A percentile compares a stretch with the other conserved stretches of the same genome.
Conservation (phyloP, 2,797 vertebrate genomes). For the Myoxocephalus aenaeus region DNA sequence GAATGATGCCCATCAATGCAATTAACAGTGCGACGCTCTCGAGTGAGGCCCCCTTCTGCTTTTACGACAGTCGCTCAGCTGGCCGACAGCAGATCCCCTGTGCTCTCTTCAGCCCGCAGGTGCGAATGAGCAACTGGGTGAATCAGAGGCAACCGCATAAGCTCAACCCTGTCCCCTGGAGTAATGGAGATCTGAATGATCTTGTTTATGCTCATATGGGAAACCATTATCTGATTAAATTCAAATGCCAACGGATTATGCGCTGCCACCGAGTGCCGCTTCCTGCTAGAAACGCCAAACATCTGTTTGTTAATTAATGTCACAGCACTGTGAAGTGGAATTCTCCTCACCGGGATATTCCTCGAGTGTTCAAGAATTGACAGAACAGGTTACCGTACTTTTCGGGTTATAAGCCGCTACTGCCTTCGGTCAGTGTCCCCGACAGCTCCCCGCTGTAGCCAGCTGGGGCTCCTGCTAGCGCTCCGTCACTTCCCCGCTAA, state of each 20-base stretch:
- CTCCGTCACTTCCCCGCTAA: too few species aligned
- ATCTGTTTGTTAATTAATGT: slow-evolving; percentile 49
- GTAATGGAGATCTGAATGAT: slow-evolving; percentile 39
- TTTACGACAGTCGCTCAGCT: not conserved
- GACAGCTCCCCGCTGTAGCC: too few species aligned
- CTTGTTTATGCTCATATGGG: slow-evolving; percentile 35
- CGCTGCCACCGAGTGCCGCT: not conserved
- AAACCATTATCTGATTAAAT: slow-evolving; percentile 64
- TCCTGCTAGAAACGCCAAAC: slow-evolving; percentile 42
- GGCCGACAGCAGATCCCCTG: not conserved
- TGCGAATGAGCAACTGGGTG: not conserved
- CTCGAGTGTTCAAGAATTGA: too few species aligned
- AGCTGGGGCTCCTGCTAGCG: too few species aligned
- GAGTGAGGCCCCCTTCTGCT: not conserved
- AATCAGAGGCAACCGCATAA: not conserved
- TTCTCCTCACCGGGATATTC: too few species aligned
- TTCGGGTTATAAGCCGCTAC: too few species aligned
- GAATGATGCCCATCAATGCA: not conserved
- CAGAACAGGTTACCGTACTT: too few species aligned
- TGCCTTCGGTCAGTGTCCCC: too few species aligned
- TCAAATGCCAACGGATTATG: slow-evolving; percentile 51
- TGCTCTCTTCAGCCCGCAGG: slow-evolving; percentile 38
- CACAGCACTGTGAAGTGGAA: too few species aligned
- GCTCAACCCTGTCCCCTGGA: slow-evolving; percentile 6
- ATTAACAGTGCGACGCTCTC: slow-evolving; percentile 18